A percentile compares a stretch with the other conserved stretches of the same genome.
Evolutionary conservation across 2,888 invertebrate genomes (phyloP).

Genomic region (Ceramica pisi): DNA sequence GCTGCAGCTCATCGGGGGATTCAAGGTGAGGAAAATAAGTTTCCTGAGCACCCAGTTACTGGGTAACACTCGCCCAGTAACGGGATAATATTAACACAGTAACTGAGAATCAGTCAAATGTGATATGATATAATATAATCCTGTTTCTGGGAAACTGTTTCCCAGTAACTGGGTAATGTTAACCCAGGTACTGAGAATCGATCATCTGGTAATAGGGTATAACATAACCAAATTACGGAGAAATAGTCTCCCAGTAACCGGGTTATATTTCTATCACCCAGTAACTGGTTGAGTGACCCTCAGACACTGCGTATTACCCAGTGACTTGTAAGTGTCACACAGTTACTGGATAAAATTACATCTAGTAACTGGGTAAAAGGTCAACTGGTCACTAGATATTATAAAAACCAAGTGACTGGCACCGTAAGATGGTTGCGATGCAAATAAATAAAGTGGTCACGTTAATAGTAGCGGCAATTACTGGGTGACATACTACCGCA

Average conservation of each 20-base stretch:
- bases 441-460: too few species aligned
- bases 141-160: too few species aligned
- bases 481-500: not conserved
- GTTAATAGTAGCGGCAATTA: not conserved
- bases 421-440: too few species aligned
- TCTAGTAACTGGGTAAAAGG: not conserved
- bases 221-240: too few species aligned
- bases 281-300: not conserved
- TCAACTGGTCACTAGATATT: not conserved
- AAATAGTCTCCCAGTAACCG: not conserved
- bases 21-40: constrained; percentile 91
- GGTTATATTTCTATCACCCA: not conserved
- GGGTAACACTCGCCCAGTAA: not conserved
- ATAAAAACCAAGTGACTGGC: too few species aligned
- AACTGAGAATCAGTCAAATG: too few species aligned
- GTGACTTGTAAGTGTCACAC: not conserved
- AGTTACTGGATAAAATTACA: too few species aligned
- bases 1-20: constrained; percentile 94
- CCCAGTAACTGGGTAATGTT: not conserved
- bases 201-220: too few species aligned
- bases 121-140: too few species aligned
- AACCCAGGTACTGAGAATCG: too few species aligned
- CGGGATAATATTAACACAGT: too few species aligned
- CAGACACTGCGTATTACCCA: not conserved
- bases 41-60: not conserved